A percentile compares a stretch with the other conserved stretches of the same genome.
Conservation (phyloP, 1,140 invertebrate species). For the Trinorchestia longiramus region DNA sequence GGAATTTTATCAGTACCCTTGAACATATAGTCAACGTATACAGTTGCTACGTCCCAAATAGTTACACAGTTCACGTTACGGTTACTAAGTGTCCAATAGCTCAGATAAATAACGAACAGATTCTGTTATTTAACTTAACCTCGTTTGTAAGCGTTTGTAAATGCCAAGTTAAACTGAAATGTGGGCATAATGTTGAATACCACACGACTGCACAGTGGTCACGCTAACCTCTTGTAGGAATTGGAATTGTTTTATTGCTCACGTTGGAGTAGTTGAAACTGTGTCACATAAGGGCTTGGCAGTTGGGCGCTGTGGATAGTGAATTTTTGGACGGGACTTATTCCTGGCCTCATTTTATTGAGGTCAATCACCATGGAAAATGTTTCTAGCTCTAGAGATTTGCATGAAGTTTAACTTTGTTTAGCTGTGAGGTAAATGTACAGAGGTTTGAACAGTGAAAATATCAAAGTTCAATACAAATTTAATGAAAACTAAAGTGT, state of each 20-base stretch:
- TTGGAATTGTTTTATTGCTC: conserved; percentile 30
- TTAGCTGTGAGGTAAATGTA: too few species aligned
- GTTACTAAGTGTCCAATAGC: too few species aligned
- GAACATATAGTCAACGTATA: neutral
- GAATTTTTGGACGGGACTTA: neutral
- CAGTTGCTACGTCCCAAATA: neutral
- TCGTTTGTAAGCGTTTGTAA: neutral
- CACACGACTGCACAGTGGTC: neutral
- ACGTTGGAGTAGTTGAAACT: neutral
- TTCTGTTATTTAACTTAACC: neutral
- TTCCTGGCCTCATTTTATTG: neutral
- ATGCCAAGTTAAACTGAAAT: neutral
- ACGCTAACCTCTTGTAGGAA: neutral
- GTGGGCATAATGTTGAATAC: neutral
- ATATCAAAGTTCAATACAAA: too few species aligned
- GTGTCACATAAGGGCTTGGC: neutral
- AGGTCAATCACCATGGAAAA: neutral
- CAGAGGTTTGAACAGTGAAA: too few species aligned
- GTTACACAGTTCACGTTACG: neutral
- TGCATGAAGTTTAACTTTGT: too few species aligned
- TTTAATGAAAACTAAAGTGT: too few species aligned
- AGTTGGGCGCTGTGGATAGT: neutral
- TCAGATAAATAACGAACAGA: too few species aligned
- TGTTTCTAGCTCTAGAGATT: neutral
- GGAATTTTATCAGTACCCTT: neutral